These are phyloP conservation scores for Euura saliciscinereae DNA, from an alignment of 1,140 invertebrate species.

Conservation along the genomic window DNA sequence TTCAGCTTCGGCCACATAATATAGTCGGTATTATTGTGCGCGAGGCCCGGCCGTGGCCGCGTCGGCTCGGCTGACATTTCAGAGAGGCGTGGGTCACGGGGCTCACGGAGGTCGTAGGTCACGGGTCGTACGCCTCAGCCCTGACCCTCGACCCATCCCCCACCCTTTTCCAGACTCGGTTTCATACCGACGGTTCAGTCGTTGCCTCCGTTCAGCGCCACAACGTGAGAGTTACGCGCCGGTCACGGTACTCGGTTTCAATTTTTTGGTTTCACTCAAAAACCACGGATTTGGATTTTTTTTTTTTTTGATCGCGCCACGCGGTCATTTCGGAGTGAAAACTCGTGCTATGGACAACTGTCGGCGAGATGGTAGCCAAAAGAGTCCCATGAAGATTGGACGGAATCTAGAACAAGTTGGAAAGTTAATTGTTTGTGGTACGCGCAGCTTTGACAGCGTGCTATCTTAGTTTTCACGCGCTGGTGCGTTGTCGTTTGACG, in stretches of 20 bases:
- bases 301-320: too few relatives aligned
- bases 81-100: constrained; percentile 26
- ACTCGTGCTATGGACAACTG: too few relatives aligned
- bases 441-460: too few relatives aligned
- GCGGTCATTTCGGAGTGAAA: too few relatives aligned
- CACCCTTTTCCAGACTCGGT: constrained; percentile 26
- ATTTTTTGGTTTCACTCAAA: too few relatives aligned
- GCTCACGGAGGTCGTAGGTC: constrained; percentile 52
- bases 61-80: constrained; percentile 32
- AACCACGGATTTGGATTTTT: too few relatives aligned
- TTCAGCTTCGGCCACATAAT: background rate
- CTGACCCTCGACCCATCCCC: constrained; percentile 56
- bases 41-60: background rate
- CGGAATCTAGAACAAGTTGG: background rate
- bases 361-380: too few relatives aligned
- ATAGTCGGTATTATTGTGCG: too few relatives aligned
- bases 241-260: too few relatives aligned
- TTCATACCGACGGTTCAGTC: background rate
- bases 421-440: background rate
- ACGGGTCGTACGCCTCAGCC: constrained; percentile 54
- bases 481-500: too few relatives aligned
- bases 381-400: background rate
- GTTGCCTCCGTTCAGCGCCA: background rate
- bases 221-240: background rate
- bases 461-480: too few relatives aligned